Evolutionary conservation across 2,113 vertebrate genomes (phyloP), one percentile per base, ranked within the genome.

Genomic region (Opisthocomus hoazin): DNA sequence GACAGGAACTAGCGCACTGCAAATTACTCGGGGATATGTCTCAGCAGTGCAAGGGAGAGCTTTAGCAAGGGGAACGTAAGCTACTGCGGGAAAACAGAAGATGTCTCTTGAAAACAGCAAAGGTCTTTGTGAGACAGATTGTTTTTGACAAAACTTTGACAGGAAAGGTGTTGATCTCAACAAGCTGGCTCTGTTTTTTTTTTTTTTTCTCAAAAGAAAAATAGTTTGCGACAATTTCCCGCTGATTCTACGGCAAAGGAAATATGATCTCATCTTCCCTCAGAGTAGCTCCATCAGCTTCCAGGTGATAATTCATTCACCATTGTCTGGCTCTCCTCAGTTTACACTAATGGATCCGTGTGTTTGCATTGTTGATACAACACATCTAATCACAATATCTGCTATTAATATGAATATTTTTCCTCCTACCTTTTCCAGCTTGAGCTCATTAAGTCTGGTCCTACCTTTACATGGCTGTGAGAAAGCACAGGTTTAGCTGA

Each of bases 221-320:
- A 74, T 70, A 68, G 64, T 46, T 85, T 89, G 91, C 91, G 87
- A 56, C 36, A 11, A 51, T 81, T 93, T 83, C 80, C 87, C 76
- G 60, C 60, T 3, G 0, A 29, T 84, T 86, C 58, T 78, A 12
- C 73, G 51, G 91, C 48, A 91, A 87, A 95, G 95, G 96, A 95
- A 96, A 95, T 51, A 57, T 89, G 95, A 96, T 92, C 94, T 96
- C 95, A 94, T 90, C 84, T 87, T 82, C 73, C 84, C 83, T 37
- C 69, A 11, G 68, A 81, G 89, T 10, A 87, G 86, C 95, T 84
- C 96, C 77, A 45, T 93, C 71, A 65, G 84, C 89, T 76, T 87
- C 90, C 95, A 97, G 94, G 85, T 92, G 94, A 95, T 95, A 95
- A 96, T 90, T 94, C 95, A 87, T 71, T 96, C 94, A 75, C 87